Evolutionary conservation across 2,888 invertebrate genomes (phyloP), one percentile per base, ranked within the genome.

Genomic region (Aspidapion aeneum): DNA sequence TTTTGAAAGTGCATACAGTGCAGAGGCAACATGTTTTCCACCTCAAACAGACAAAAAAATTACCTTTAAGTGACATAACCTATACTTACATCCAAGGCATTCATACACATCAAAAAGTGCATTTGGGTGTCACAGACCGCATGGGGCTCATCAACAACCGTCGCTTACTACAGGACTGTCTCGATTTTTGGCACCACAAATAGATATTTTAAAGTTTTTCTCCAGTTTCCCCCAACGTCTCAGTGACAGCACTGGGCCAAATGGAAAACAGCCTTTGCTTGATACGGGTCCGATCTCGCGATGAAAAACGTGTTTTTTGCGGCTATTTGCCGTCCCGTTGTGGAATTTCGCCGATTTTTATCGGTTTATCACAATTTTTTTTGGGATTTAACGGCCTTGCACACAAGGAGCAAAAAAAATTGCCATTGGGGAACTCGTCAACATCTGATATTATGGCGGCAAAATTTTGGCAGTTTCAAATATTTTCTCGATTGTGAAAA

Each of bases 71-170:
- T 69, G 70, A 74, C 76, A 77, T 78, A 78, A 77, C 76, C 77
- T 76, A 48, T 70, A 75, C 78, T 77, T 72, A 78, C 78, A 73
- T 74, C 73, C 74, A 75, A 75, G 73, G 70, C 76, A 77, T 78
- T 73, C 77, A 77, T 73, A 70, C 74, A 62, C 77, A 76, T 75
- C 72, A 72, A 74, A 74, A 67, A 70, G 63, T 66, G 66, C 68
- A 70, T 66, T 61, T 61, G 65, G 66, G 62, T 65, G 63, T 63
- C 65, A 66, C 63, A 64, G 5, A 35, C 35, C 35, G 35, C 35
- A 35, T 35, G 35, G 35, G 35, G 35, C 35, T 35, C 35, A 12
- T 12, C 3, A 35, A 35, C 12, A 3, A 35, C 35, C 35, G 35
- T 35, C 3, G 3, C 5, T 3, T 3, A 35, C 35, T 7, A 12